A percentile compares a stretch with the other conserved stretches of the same genome.
These are phyloP conservation scores for Parnassius mnemosyne DNA, from an alignment of 2,888 invertebrate genomes.

Conservation along the genomic window DNA sequence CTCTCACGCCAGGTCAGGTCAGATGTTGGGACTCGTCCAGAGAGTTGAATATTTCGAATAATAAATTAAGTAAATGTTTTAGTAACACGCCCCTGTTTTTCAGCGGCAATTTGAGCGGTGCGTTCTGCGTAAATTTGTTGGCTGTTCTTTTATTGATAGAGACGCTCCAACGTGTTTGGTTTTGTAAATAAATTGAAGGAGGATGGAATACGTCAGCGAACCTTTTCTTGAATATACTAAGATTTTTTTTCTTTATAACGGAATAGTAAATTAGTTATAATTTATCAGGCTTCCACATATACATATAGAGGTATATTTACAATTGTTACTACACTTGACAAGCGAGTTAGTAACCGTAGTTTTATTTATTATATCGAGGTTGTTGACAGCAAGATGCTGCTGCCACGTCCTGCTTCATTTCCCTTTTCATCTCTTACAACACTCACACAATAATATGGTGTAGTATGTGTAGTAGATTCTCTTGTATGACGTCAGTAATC, in stretches of 20 bases:
- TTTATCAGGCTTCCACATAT: too few species aligned
- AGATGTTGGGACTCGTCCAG: conserved; percentile 52
- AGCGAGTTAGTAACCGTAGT: too few species aligned
- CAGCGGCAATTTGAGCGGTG: conserved; percentile 17
- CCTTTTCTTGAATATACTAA: neutral
- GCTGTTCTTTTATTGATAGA: conserved; percentile 7
- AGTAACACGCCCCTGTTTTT: conserved; percentile 7
- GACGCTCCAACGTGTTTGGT: neutral
- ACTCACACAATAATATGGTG: too few species aligned
- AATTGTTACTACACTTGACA: too few species aligned
- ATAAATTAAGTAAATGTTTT: conserved; percentile 23
- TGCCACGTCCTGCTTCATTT: too few species aligned
- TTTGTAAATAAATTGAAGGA: neutral
- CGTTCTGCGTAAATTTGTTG: conserved; percentile 7
- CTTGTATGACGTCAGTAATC: too few species aligned
- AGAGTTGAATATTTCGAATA: conserved; percentile 20
- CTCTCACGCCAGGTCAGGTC: conserved; percentile 74
- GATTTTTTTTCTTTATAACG: neutral
- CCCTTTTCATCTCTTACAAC: too few species aligned
- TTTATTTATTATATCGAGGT: too few species aligned
- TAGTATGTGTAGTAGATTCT: too few species aligned
- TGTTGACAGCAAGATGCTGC: too few species aligned
- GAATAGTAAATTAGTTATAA: neutral
- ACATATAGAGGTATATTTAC: too few species aligned
- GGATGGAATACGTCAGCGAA: neutral